Base-by-base conservation (phyloP, 1,140 invertebrate species). In the Mylabris phalerata region DNA sequence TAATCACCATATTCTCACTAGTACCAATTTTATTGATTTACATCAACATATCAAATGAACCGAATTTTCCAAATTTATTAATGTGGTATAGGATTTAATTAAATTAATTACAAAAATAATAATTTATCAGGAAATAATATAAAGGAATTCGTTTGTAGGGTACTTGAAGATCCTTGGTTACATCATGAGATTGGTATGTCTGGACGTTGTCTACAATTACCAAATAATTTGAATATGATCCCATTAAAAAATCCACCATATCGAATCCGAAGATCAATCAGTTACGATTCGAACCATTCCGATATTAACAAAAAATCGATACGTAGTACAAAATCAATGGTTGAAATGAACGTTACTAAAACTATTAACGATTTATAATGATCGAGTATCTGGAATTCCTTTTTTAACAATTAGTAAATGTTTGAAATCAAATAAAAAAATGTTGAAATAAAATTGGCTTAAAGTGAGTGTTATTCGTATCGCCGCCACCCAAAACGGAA, bases 91-190 rank as follows among this genome's bases (percentile, higher is more conserved):
- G 10, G 19, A 19, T 1, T 19, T 19, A 19, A 19, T 19, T 19
- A 19, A 19, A 19, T 19, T 19, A 19, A 19, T 19, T 19, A 19
- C 46, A 45, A 51, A 19, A 44, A 32, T 52, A 9, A 59, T 7
- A 10, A 48, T 24, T 48, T 6, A 32, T 19, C 19, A 19, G 19
- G 11, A 25, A 7, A n/a, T 19, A 24, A 48, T 32, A 1, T 55
- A 48, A 55, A 48, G 24, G 27, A 40, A 50, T 42, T 19, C 13
- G 11, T 60, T 63, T 69, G 2, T 49, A 71, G 70, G 70, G 62
- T 70, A 40, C 65, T 56, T 3, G 68, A 72, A 51, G 68, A 72
- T 64, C 69, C 65, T 3, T 71, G 68, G 67, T 25, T 64, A 24
- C 57, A 65, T 24, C 71, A 64, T 26, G 71, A 73, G 56, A 70